Evolutionary conservation across 2,113 vertebrate genomes (phyloP), one percentile per base, ranked within the genome.

Genomic region (Microtus ochrogaster): DNA sequence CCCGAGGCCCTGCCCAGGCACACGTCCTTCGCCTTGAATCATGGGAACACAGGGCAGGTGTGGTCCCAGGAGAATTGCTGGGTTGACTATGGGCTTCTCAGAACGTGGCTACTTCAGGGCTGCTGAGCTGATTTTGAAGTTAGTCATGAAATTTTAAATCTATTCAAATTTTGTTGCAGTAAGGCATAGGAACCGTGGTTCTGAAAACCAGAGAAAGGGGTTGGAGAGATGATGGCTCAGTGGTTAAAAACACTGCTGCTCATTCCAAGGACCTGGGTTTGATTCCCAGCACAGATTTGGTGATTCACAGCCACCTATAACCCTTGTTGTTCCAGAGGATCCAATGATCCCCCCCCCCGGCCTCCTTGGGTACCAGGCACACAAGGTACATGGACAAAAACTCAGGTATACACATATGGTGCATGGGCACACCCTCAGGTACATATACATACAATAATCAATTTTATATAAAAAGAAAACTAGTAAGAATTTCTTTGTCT

Each of bases 21-120:
- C 9, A 5, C 7, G 14, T 14, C 44, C 41, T 10, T 6, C 0
- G 0, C 22, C 10, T 36, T 9, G 22, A 44, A 10, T 36, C n/a
- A 26, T 9, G 3, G 68, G 55, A 63, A 68, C 24, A 0, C 0
- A 12, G 39, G 6, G 28, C 5, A 12, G 36, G 63, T 0, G 28
- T 2, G 28, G 39, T 41, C 47, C 52, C 21, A 9, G n/a, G 28
- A 83, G 8, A 87, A 16, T 12, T 17, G 11, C 76, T 28, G 26
- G 58, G 39, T 52, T 17, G 82, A 58, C 52, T 1, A 2, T 0
- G 6, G 24, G 4, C 3, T 12, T 1, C 36, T 4, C 4, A 16
- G 47, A 39, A 41, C 21, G 33, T 9, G 26, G 24, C 5, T 16
- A 1, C 8, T 19, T 17, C n/a, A 47, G 93, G 78, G 5, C n/a